Evolutionary conservation across 2,888 invertebrate genomes (phyloP).

Genomic region (Scaptomyza caliginosa): DNA sequence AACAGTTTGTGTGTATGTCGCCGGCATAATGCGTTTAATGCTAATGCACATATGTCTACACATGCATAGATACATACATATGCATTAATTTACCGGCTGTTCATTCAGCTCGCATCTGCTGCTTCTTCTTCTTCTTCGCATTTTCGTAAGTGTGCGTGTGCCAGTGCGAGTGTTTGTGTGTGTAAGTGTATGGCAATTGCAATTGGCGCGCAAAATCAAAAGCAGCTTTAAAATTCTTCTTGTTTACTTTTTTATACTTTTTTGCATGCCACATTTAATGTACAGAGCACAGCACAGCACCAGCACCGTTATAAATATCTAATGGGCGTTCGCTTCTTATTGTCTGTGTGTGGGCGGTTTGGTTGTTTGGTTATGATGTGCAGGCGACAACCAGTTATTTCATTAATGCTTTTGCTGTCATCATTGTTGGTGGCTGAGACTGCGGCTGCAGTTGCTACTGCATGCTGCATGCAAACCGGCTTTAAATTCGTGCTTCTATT

Average conservation of each 20-base stretch:
- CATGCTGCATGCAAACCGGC: constrained; percentile 68
- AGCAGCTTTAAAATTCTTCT: constrained; percentile 6
- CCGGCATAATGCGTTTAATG: constrained; percentile 19
- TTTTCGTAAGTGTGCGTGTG: neutral
- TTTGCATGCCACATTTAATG: neutral
- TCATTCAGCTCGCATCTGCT: constrained; percentile 29
- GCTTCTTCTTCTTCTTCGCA: constrained; percentile 6
- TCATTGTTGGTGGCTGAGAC: constrained; percentile 2
- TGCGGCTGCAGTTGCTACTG: constrained; percentile 12
- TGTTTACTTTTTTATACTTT: constrained; percentile 18
- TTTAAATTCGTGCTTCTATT: constrained; percentile 80
- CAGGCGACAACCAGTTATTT: constrained; percentile 43
- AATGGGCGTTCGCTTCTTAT: constrained; percentile 1
- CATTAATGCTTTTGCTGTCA: constrained; percentile 65
- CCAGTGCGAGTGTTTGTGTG: constrained; percentile 14
- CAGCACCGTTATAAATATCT: neutral
- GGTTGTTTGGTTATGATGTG: neutral
- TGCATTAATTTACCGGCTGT: constrained; percentile 25
- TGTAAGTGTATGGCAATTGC: constrained; percentile 24
- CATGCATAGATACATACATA: neutral
- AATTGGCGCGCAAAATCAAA: constrained; percentile 52
- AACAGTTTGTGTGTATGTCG: constrained; percentile 15
- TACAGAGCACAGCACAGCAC: neutral
- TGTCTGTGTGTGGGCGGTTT: neutral
- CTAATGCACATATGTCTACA: constrained; percentile 5